Base-by-base conservation (phyloP, 2,113 vertebrate genomes). In the Mormyrus iriodes region DNA sequence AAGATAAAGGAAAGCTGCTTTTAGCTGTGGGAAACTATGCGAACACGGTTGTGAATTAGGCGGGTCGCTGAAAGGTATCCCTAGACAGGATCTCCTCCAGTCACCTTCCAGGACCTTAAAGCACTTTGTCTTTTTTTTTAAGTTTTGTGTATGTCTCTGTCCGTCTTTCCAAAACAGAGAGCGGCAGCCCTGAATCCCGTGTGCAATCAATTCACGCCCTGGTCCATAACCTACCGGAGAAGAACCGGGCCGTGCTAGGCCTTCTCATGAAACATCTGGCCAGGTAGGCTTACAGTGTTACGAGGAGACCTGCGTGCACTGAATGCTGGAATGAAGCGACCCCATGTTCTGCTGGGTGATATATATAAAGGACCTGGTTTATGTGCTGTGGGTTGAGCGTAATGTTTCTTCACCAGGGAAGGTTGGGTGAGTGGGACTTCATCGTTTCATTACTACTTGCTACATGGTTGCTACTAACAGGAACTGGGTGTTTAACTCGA, bases 151-250 rank as follows among this genome's bases (percentile, higher is more conserved):
- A 2, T 85, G 52, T 55, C 52, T 55, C 4, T 55, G 85, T 55
- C 58, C 21, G 2, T 87, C 7, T 10, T 87, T n/a, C 19, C 9
- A 69, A 91, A 42, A 82, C 93, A 99, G 98, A 99, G 95, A 96
- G 96, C 49, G 97, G 95, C 79, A 99, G 97, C 93, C 98, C 98
- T 1, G 98, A 99, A 90, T 97, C 97, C 90, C 97, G 98, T 84
- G 96, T 97, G 90, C 97, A 95, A 91, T 97, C 97, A 83, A 93
- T 99, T 93, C 98, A 99, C 95, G 96, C 96, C 93, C 95, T 99
- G 95, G 96, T 99, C 89, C 97, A 99, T 95, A 98, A 98, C 93
- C 96, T 99, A 88, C 98, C 98, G 9, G 97, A 99, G 94, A 98
- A 95, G 92, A 99, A 99, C 95, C 97, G 95, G 93, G 96, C 97